Base-by-base conservation (phyloP, 2,113 vertebrate genomes). In the Callipepla californica region DNA sequence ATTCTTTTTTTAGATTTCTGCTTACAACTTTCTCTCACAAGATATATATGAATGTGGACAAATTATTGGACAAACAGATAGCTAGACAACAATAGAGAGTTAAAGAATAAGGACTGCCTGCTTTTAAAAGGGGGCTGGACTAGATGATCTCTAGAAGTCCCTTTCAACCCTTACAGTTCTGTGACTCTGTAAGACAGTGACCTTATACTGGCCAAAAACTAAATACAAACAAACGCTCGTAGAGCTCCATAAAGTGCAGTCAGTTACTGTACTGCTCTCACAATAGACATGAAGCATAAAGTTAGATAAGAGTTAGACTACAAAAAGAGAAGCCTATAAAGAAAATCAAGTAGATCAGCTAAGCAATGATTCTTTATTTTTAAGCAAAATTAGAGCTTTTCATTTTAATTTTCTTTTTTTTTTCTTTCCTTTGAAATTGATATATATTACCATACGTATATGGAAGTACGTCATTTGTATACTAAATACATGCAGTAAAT, bases 301-400 rank as follows among this genome's bases (percentile, higher is more conserved):
- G 9, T 50, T 30, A 40, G 8, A 87, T 42, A 48, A 57, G 6
- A 87, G 11, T 55, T 55, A 81, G 8, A 19, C 18, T 58, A 58
- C n/a, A 57, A 57, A 58, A 19, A 58, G 19, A 58, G 9, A 34
- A 14, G 20, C 5, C 6, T 78, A 13, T 22, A 80, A 66, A 72
- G 57, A 63, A 45, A 11, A 42, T 45, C 15, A n/a, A 58, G 1
- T 2, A 66, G 13, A 42, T 40, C 15, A n/a, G 50, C 1, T 2
- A 66, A 9, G 38, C 4, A 58, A 13, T 23, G 53, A 47, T 73
- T 76, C 8, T 73, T 67, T 23, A 58, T 15, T 62, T 63, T 45
- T 3, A 45, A 55, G 1, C 0, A 68, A 68, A 59, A 74, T 13
- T 28, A 19, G 0, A 34, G 2, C 23, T 42, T 6, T 51, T 4